Evolutionary conservation across 2,113 vertebrate genomes (phyloP).

Genomic region (Scolopax mira): DNA sequence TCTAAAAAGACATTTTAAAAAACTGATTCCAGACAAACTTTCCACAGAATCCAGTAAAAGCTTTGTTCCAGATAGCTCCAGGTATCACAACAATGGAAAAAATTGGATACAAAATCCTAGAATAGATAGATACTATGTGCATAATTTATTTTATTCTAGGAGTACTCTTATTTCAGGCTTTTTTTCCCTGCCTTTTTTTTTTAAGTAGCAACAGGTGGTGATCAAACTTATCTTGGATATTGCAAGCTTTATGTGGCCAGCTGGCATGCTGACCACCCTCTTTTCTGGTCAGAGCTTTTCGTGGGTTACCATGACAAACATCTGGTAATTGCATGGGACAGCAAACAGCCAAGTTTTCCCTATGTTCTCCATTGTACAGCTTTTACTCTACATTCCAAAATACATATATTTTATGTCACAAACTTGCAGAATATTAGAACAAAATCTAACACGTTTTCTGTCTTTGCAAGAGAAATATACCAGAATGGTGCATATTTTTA

Average conservation of each 20-base stretch:
- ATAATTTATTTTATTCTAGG: neutral
- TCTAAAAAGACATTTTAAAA: neutral
- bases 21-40: neutral
- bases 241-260: neutral
- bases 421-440: neutral
- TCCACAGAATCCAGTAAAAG: neutral
- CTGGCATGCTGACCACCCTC: slow-evolving; percentile 11
- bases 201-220: slow-evolving; percentile 28
- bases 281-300: slow-evolving; percentile 14
- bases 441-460: neutral
- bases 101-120: neutral
- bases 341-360: slow-evolving; percentile 3
- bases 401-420: neutral
- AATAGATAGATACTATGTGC: neutral
- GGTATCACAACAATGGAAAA: neutral
- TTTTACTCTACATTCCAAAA: neutral
- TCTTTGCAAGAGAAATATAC: neutral
- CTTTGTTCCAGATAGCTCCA: neutral
- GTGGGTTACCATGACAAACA: slow-evolving; percentile 44
- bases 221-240: slow-evolving; percentile 11
- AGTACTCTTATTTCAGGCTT: neutral
- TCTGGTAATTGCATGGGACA: slow-evolving; percentile 39
- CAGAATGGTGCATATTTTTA: neutral
- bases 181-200: neutral
- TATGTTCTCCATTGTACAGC: neutral